These are phyloP conservation scores for Cephonodes hylas DNA, from an alignment of 2,888 invertebrate species.

Conservation along the genomic window DNA sequence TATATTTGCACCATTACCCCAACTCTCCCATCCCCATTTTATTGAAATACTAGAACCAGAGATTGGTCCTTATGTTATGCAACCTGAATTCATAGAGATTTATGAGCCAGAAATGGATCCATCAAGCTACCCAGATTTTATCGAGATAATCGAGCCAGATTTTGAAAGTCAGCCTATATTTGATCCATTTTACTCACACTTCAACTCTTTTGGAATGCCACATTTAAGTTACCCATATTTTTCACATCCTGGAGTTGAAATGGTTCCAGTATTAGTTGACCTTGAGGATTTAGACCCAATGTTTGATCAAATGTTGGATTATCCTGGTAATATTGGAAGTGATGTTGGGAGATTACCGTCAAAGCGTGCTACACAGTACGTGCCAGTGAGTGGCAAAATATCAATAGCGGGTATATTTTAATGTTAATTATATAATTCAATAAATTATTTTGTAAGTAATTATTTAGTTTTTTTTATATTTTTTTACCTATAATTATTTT, in stretches of 20 bases:
- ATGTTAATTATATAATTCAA: not conserved
- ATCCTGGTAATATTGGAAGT: not conserved
- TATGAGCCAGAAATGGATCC: not conserved
- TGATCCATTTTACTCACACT: not conserved
- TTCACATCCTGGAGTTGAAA: not conserved
- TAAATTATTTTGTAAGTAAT: not conserved
- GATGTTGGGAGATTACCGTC: not conserved
- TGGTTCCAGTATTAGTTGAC: not conserved
- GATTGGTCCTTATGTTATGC: not conserved
- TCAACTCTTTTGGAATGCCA: not conserved
- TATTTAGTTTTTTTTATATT: not conserved
- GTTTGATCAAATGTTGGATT: not conserved
- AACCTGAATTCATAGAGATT: not conserved
- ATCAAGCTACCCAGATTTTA: not conserved
- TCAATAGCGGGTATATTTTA: slow-evolving; percentile 23
- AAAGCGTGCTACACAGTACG: slow-evolving; percentile 10
- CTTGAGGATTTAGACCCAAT: not conserved
- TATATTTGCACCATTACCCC: not conserved
- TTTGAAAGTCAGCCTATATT: not conserved
- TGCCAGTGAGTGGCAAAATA: slow-evolving; percentile 23
- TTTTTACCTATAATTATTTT: not conserved
- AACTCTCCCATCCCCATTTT: not conserved
- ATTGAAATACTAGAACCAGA: not conserved
- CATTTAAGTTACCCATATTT: not conserved
- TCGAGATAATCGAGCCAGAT: not conserved